These are phyloP conservation scores for Ctenomys sociabilis DNA, from an alignment of 2,113 vertebrate species.

Conservation along the genomic window DNA sequence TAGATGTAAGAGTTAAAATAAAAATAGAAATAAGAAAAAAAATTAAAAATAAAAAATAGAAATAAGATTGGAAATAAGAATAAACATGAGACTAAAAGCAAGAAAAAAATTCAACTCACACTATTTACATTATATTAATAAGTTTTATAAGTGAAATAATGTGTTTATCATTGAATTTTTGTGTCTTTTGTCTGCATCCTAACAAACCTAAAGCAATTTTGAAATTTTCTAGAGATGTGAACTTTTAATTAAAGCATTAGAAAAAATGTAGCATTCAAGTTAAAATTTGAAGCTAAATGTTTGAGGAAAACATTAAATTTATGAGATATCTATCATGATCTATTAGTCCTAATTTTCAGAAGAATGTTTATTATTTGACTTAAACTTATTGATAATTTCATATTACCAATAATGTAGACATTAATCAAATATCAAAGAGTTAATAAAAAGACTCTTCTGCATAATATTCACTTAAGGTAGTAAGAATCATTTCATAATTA, in stretches of 20 bases:
- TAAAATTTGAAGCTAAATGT: conserved; percentile 1
- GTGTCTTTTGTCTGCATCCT: not conserved
- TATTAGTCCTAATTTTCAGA: conserved; percentile 35
- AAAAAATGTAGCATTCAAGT: conserved; percentile 1
- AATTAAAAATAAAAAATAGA: not conserved
- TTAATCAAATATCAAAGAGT: not conserved
- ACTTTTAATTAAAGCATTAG: conserved; percentile 46
- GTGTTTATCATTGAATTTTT: not conserved
- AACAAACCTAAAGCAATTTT: conserved; percentile 21
- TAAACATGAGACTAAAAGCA: conserved; percentile 5
- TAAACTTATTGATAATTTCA: conserved; percentile 6
- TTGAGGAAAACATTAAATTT: conserved; percentile 23
- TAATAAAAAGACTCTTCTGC: conserved; percentile 4
- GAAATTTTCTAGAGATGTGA: not conserved
- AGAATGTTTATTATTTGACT: conserved; percentile 33
- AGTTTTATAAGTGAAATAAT: conserved; percentile 37
- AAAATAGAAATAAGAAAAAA: conserved; percentile 22
- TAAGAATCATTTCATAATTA: conserved; percentile 13
- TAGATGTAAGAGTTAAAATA: not conserved
- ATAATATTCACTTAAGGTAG: not conserved
- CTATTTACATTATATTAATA: conserved; percentile 17
- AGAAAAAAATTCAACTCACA: conserved; percentile 16
- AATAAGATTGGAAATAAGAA: not conserved
- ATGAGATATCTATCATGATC: not conserved
- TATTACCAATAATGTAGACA: conserved; percentile 39